Evolutionary conservation across 2,113 vertebrate species (phyloP), one percentile per base, ranked within the genome.

Genomic region (Tragelaphus strepsiceros): DNA sequence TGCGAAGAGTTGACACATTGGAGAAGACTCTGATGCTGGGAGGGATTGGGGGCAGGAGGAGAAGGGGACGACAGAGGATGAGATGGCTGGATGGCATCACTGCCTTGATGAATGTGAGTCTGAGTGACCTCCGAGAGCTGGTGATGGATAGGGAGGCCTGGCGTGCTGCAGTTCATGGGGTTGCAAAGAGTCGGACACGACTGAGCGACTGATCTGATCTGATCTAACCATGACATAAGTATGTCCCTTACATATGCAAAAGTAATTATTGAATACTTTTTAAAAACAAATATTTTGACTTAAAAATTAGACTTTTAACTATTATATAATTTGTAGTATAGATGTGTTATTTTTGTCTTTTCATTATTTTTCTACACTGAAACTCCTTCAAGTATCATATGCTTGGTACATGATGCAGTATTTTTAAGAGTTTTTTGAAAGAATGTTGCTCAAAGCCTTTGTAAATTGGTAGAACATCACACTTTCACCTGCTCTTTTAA

Each of bases 311-410:
- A 74, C 43, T 84, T 93, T 51, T 61, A 91, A 96, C 26, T 81
- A n/a, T 88, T 62, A 30, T 32, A 62, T 43, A 51, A 62, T 59
- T 83, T 53, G 28, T 35, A 19, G 32, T 53, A 96, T 5, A 64
- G 64, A 62, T 95, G 92, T 85, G 24, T 82, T 88, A 51, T 88
- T 82, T 84, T 90, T 90, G 78, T 86, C 56, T 92, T 93, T 91
- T 62, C 11, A 46, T 13, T 67, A 49, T 19, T 62, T 96, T 94
- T 86, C 5, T 83, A 80, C 11, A 35, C 26, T 94, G 35, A 58
- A 85, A 81, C 19, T 85, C 90, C 51, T 67, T 94, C 7, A 28
- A 24, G 32, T 62, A 35, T 51, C 12, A 32, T 28, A 53, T 91
- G 43, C 86, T 30, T 97, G 58, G 17, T 49, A 61, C 35, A 17